phyloP scores from a whole-genome alignment of 1,140 invertebrate species.

The Drosophila melanogaster region Release_6_plus_ISO1_MT NT_033777.3:23042501-23043000 shows the following conservation, averaged over 20 bases:
- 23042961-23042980: constrained; percentile 66
- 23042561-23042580: not conserved
- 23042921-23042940: constrained; percentile 78
- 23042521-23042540: constrained; percentile 9
- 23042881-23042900: constrained; percentile 37
- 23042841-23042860: constrained; percentile 75
- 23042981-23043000: not conserved
- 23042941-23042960: constrained; percentile 72
- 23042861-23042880: constrained; percentile 68
- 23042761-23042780: constrained; percentile 57
- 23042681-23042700: not conserved
- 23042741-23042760: constrained; percentile 40
- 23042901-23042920: constrained; percentile 35
- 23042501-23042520: constrained; percentile 45
- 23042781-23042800: constrained; percentile 46
- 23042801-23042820: constrained; percentile 58
- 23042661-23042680: not conserved
- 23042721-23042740: constrained; percentile 5
- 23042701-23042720: constrained; percentile 1
- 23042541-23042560: not conserved
- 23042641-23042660: not conserved
- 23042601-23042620: no score
- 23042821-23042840: constrained; percentile 65
- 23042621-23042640: no score
- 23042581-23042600: constrained; percentile 16